A percentile compares a stretch with the other conserved stretches of the same genome.
Evolutionary conservation across 1,140 invertebrate genomes (phyloP).

Genomic region (Leptinotarsa undecemlineata): DNA sequence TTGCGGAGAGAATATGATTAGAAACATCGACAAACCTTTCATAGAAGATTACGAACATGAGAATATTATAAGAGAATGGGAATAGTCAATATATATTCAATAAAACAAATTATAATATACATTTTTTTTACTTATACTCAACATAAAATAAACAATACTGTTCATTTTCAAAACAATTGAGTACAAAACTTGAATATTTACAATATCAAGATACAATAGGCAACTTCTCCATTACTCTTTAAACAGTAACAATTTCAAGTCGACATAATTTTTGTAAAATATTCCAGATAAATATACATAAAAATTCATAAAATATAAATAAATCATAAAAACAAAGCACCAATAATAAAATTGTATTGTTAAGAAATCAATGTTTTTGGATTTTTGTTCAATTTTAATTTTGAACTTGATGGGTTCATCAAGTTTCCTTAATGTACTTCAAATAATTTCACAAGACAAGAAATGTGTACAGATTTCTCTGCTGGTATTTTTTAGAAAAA

Average conservation of each 20-base stretch:
- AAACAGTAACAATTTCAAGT: slow-evolving; percentile 35
- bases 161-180: slow-evolving; percentile 37
- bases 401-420: too few relatives aligned
- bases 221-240: slow-evolving; percentile 34
- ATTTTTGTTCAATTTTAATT: too few relatives aligned
- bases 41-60: slow-evolving; percentile 82
- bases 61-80: slow-evolving; percentile 80
- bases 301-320: slow-evolving; percentile 21
- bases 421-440: too few relatives aligned
- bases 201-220: slow-evolving; percentile 38
- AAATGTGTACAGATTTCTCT: too few relatives aligned
- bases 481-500: background rate
- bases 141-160: slow-evolving; percentile 36
- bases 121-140: slow-evolving; percentile 30
- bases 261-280: slow-evolving; percentile 5
- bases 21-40: slow-evolving; percentile 84
- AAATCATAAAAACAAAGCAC: slow-evolving; percentile 22
- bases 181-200: slow-evolving; percentile 38
- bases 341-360: background rate
- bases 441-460: too few relatives aligned
- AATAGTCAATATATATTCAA: slow-evolving; percentile 56
- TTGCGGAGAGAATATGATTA: slow-evolving; percentile 92
- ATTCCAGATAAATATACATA: slow-evolving; percentile 15
- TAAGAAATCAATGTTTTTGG: slow-evolving; percentile 4
- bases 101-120: slow-evolving; percentile 9